Evolutionary conservation across 2,797 vertebrate genomes (phyloP), one percentile per base, ranked within the genome.

Genomic region (Semotilus atromaculatus): DNA sequence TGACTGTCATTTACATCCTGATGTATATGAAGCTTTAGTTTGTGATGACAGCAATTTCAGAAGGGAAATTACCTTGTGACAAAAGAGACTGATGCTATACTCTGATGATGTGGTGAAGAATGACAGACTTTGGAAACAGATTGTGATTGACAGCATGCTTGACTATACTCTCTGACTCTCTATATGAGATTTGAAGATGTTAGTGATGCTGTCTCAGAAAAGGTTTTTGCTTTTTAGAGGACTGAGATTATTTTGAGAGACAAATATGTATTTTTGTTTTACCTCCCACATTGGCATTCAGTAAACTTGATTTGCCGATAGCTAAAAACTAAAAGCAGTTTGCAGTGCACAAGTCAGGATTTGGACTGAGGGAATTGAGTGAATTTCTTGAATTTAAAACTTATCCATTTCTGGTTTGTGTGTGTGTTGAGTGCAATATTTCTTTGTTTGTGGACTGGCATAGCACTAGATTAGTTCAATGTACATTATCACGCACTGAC

Each of bases 1-100:
- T 43, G 10, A 84, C 82, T 55, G 43, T 74, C 45, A 89, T 89
- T 88, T 84, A 86, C 87, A 89, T 88, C 77, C 45, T 81, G 82
- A 82, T 86, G 78, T 66, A 84, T 76, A 85, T 58, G 79, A 79
- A 84, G 70, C 73, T 83, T 67, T 67, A 55, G 51, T 51, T 80
- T 78, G 66, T 83, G 83, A 82, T 86, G 77, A 80, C 79, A 81
- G 81, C 85, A 82, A 86, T 88, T 87, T 89, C 78, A 75, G 78
- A 75, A 62, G 45, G 85, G 83, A 85, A 86, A 88, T 86, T 76
- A 86, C 79, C 55, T 60, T 55, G 53, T 73, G 74, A 85, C 77
- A 71, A 82, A 88, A 1, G 55, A 81, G 71, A 72, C 74, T 66
- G 72, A 40, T 64, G 62, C 21, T 64, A 43, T 82, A 85, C 45